Percentiles rank a stretch among this genome's conserved stretches.
These are phyloP conservation scores for Euschistus heros DNA, from an alignment of 1,140 invertebrate genomes.

Conservation along the genomic window DNA sequence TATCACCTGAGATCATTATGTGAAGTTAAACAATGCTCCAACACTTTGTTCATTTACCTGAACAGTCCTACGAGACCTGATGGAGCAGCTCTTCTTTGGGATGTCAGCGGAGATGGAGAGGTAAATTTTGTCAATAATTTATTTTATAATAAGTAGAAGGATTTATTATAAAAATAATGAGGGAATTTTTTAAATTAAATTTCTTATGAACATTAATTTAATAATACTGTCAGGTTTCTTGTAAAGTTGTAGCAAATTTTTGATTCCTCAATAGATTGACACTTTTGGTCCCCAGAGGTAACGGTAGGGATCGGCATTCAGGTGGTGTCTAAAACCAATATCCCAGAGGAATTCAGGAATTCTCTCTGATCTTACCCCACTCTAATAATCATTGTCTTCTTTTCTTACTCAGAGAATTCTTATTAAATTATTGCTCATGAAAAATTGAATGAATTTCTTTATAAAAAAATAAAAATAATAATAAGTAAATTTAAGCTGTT, in stretches of 20 bases:
- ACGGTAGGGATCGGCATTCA: too few species aligned
- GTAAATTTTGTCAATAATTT: slow-evolving; percentile 31
- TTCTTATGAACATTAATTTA: not conserved
- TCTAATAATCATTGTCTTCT: too few species aligned
- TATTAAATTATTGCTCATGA: too few species aligned
- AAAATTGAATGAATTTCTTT: too few species aligned
- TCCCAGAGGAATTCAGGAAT: too few species aligned
- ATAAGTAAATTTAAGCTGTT: too few species aligned
- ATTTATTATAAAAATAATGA: not conserved
- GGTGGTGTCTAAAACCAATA: too few species aligned
- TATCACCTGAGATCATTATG: slow-evolving; percentile 42
- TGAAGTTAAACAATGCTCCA: slow-evolving; percentile 38
- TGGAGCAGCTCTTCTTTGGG: slow-evolving; percentile 43
- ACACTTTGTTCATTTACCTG: slow-evolving; percentile 43
- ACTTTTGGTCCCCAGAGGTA: not conserved
- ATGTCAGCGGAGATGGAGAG: slow-evolving; percentile 40
- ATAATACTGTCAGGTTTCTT: not conserved
- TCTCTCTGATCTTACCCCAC: too few species aligned
- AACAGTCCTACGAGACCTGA: slow-evolving; percentile 40
- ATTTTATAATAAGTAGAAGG: not conserved
- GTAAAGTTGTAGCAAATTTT: not conserved
- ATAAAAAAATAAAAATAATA: too few species aligned
- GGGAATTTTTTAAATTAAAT: not conserved
- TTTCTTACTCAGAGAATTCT: too few species aligned
- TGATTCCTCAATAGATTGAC: not conserved